Evolutionary conservation across 2,888 invertebrate species (phyloP), one percentile per base, ranked within the genome.

Genomic region (Anticlea derivata): DNA sequence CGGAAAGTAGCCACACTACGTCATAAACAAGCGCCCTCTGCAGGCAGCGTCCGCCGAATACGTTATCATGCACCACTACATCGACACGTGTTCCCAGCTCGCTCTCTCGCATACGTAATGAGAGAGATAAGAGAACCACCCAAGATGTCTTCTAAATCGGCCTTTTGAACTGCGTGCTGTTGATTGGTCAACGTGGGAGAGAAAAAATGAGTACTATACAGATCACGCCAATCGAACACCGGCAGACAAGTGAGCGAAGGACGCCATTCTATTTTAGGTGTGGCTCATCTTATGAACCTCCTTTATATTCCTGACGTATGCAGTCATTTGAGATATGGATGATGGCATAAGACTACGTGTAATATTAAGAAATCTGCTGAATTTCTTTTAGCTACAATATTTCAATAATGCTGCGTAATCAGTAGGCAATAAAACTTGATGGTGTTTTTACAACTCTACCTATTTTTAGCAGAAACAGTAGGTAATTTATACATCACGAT

Each of bases 231-330:
- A 89, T 88, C 64, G 68, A 61, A 66, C 60, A 43, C 49, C 39
- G 58, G 73, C 74, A 73, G 77, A 74, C 73, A 73, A 73, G 68
- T 60, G 71, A 53, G 68, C 75, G 66, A 63, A 66, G 76, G 73
- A 89, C 80, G 89, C 89, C 89, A 90, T 90, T 73, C 80, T 84
- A 76, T 70, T 88, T 84, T 74, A 88, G 89, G 89, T 81, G 89
- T 84, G 66, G 88, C 75, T 70, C 71, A 62, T 55, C 49, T 59
- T 67, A 73, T 83, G 83, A 75, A 78, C 86, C 89, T 88, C 89
- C 89, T 90, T 89, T 81, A 83, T 86, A 88, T 89, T 87, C 88
- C 80, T 82, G 78, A 84, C 84, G 84, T 87, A 83, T 79, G 83
- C 86, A 81, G 73, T 78, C 88, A 89, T 88, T 89, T 88, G 80